Evolutionary conservation across 1,140 invertebrate species (phyloP).

Genomic region (Caenorhabditis tropicalis): DNA sequence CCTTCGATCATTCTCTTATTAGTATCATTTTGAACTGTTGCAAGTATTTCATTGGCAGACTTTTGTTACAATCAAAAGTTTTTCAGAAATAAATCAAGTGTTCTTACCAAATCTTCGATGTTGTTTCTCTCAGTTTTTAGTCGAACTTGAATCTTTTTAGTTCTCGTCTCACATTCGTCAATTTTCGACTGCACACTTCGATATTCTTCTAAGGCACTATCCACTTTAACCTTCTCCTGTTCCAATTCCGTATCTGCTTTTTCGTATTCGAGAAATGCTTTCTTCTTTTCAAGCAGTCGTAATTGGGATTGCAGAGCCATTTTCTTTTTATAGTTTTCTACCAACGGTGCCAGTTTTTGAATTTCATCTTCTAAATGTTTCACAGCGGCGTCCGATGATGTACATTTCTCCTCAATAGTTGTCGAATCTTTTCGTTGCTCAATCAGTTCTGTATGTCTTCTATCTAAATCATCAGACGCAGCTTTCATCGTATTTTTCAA

Average conservation of each 20-base stretch:
- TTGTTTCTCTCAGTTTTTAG: not conserved
- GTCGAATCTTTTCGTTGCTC: conserved; percentile 52
- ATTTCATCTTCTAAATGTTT: conserved; percentile 64
- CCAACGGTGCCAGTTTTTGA: conserved; percentile 72
- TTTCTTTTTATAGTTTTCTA: conserved; percentile 74
- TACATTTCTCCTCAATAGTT: conserved; percentile 51
- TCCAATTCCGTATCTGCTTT: conserved; percentile 73
- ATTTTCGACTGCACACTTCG: not conserved
- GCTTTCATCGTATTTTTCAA: conserved; percentile 85
- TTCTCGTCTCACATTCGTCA: not conserved
- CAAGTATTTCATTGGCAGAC: too few relatives aligned
- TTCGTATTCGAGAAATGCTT: conserved; percentile 78
- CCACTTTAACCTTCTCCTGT: conserved; percentile 73
- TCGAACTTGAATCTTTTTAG: not conserved
- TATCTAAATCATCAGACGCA: conserved; percentile 70
- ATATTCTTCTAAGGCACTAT: not conserved
- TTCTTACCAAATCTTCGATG: not conserved
- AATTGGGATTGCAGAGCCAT: conserved; percentile 75
- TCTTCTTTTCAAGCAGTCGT: conserved; percentile 76
- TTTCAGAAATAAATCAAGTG: too few relatives aligned
- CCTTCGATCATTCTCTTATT: not conserved
- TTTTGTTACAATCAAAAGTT: too few relatives aligned
- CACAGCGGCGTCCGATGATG: conserved; percentile 67
- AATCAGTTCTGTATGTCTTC: conserved; percentile 72
- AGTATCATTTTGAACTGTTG: not conserved